phyloP scores from a whole-genome alignment of 2,797 vertebrate species.

The Cirrhinus mrigala region DNA sequence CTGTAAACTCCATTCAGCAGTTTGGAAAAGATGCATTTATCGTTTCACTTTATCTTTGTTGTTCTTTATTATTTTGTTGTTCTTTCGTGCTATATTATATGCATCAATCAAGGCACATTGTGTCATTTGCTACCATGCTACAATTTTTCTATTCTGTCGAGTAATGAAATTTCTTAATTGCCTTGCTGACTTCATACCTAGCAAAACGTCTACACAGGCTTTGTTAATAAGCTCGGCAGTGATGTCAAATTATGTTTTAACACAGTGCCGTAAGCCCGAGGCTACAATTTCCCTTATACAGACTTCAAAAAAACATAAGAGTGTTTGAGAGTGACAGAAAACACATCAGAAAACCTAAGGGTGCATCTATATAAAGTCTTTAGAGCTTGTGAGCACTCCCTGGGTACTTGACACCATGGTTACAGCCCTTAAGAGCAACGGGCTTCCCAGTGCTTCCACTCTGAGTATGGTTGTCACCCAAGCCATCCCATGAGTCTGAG shows the following conservation, averaged over 20 bases:
- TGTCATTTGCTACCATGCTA: background rate
- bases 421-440: conserved; percentile 48
- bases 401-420: conserved; percentile 47
- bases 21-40: conserved; percentile 5
- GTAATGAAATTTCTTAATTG: background rate
- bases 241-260: conserved; percentile 19
- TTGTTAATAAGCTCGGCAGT: background rate
- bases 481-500: conserved; percentile 49
- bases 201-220: background rate
- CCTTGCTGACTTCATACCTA: conserved; percentile 11
- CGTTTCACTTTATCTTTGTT: conserved; percentile 3
- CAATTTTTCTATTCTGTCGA: conserved; percentile 6
- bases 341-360: conserved; percentile 19
- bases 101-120: conserved; percentile 2
- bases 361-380: conserved; percentile 28
- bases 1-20: conserved; percentile 1
- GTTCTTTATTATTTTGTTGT: conserved; percentile 1
- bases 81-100: background rate
- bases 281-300: conserved; percentile 8
- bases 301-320: background rate
- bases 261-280: background rate
- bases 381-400: conserved; percentile 37
- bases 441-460: conserved; percentile 49
- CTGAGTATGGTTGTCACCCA: conserved; percentile 58
- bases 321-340: conserved; percentile 20